These are phyloP conservation scores for Pterostichus niger DNA, from an alignment of 2,888 invertebrate genomes.

Conservation along the genomic window DNA sequence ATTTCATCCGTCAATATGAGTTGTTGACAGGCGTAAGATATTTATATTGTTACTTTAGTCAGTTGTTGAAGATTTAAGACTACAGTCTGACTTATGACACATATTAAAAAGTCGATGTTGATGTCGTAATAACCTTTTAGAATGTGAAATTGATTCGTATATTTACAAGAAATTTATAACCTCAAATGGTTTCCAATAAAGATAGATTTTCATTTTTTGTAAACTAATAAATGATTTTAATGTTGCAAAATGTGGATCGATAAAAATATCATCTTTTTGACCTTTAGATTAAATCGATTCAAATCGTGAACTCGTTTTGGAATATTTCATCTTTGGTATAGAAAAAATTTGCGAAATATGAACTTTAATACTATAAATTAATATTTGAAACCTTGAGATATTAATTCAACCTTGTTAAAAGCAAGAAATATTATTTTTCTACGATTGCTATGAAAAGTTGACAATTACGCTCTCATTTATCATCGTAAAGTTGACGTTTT, in stretches of 20 bases:
- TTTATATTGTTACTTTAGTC: too few relatives aligned
- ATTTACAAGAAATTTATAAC: neutral
- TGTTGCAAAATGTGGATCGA: slow-evolving; percentile 4
- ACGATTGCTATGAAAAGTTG: too few relatives aligned
- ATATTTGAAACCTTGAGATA: too few relatives aligned
- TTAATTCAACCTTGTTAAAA: too few relatives aligned
- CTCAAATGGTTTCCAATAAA: neutral
- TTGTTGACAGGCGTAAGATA: too few relatives aligned
- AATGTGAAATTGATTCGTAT: slow-evolving; percentile 14
- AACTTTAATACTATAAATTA: too few relatives aligned
- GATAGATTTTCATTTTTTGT: neutral
- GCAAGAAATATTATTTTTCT: too few relatives aligned
- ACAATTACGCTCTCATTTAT: too few relatives aligned
- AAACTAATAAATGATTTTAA: slow-evolving; percentile 6
- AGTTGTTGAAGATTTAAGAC: too few relatives aligned
- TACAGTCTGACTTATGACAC: neutral
- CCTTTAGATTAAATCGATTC: neutral
- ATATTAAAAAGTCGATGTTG: neutral
- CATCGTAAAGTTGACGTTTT: too few relatives aligned
- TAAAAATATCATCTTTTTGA: neutral
- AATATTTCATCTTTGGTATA: neutral
- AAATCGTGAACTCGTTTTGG: slow-evolving; percentile 4
- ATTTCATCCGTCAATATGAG: too few relatives aligned
- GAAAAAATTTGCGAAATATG: too few relatives aligned
- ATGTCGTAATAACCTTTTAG: neutral